Evolutionary conservation across 1,140 invertebrate genomes (phyloP).

Genomic region (Trichonephila clavipes): DNA sequence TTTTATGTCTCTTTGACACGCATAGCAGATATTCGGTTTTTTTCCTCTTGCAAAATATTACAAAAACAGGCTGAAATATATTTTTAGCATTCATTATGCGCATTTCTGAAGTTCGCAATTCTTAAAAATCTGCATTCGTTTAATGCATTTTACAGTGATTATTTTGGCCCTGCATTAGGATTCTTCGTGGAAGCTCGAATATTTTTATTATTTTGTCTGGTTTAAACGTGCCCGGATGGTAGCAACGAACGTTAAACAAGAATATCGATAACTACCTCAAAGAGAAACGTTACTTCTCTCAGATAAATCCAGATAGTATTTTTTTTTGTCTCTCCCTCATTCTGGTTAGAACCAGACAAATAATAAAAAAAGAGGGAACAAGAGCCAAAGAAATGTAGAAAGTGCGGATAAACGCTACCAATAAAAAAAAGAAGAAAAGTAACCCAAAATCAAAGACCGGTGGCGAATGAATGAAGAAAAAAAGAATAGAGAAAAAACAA

Average conservation of each 20-base stretch:
- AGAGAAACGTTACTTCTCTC: not conserved
- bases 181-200: too few relatives aligned
- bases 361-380: too few relatives aligned
- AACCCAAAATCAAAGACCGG: slow-evolving; percentile 18
- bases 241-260: not conserved
- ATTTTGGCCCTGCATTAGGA: too few relatives aligned
- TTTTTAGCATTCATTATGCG: too few relatives aligned
- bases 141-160: too few relatives aligned
- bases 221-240: not conserved
- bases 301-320: not conserved
- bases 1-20: too few relatives aligned
- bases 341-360: not conserved
- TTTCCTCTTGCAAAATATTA: too few relatives aligned
- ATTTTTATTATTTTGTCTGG: too few relatives aligned
- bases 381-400: slow-evolving; percentile 10
- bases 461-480: slow-evolving; percentile 11
- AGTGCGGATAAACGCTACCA: slow-evolving; percentile 26
- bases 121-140: too few relatives aligned
- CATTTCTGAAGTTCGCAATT: too few relatives aligned
- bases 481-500: slow-evolving; percentile 16
- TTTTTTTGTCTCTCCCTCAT: slow-evolving; percentile 4
- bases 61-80: too few relatives aligned
- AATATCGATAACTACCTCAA: not conserved
- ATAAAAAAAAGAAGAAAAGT: slow-evolving; percentile 21
- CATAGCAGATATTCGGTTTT: too few relatives aligned